Evolutionary conservation across 2,888 invertebrate genomes (phyloP), one percentile per base, ranked within the genome.

Genomic region (Lumbricus terrestris): DNA sequence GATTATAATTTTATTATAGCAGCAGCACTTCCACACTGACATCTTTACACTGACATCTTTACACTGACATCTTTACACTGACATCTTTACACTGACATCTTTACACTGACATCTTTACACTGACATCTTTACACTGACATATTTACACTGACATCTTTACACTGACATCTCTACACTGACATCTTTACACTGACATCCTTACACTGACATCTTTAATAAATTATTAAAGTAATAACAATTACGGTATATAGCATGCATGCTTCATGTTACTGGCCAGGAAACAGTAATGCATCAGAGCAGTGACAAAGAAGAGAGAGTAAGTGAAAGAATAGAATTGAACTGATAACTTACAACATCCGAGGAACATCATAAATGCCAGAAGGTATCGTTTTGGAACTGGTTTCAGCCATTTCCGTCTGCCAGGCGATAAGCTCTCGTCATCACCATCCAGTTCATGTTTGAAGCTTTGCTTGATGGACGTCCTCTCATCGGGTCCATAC

Each of bases 331-430:
- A 37, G 34, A n/a, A 29, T 29, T 0, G 37, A 29, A 8, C 8
- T 88, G 15, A n/a, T 37, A 29, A 85, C 92, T 92, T 89, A 94
- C 93, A 92, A 90, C 95, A 95, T 88, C 95, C 95, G 54, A 95
- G 93, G 91, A 95, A 95, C 3, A 95, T 95, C 94, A 95, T 93
- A 54, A 95, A 90, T 29, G 95, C 95, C 23, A 95, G 93, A 89
- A 95, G 92, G 91, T 95, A 95, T 90, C 95, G 93, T 91, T 95
- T 95, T n/a, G 95, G 94, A 38, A 94, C 89, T 29, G 40, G 85
- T 89, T 91, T 90, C 29, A 88, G 88, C 34, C 47, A 88, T 34
- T 33, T 82, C 20, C 89, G 42, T 37, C 37, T 82, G 6, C 69
- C 88, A 38, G 38, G 40, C 18, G 40, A 69, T 34, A 89, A 33